Conservation (phyloP, 2,113 vertebrate genomes). For the Regulus satrapa region DNA sequence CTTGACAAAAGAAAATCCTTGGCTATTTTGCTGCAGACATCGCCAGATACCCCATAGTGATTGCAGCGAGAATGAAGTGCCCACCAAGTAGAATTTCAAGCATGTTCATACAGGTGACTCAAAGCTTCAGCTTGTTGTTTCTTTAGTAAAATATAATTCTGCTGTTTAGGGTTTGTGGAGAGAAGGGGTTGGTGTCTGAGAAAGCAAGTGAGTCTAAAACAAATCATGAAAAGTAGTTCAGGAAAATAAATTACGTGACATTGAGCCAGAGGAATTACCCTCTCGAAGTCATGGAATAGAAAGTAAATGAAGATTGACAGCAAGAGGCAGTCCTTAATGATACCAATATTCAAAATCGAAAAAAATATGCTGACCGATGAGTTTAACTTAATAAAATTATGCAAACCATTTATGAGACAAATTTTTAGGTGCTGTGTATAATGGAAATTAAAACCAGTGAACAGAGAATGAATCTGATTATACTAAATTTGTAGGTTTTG, state of each 20-base stretch:
- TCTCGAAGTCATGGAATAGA: background rate
- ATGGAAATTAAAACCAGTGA: background rate
- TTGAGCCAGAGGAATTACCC: background rate
- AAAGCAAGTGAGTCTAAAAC: background rate
- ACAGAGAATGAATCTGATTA: background rate
- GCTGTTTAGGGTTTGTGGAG: background rate
- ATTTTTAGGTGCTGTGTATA: background rate
- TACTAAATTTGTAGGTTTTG: background rate
- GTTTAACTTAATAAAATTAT: constrained; percentile 3
- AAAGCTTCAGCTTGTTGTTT: background rate
- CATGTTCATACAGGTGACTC: background rate
- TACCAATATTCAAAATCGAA: background rate
- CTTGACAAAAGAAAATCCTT: background rate
- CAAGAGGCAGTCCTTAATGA: background rate
- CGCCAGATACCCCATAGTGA: accelerated
- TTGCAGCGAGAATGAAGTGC: background rate
- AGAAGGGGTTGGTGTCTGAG: background rate
- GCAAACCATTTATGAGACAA: background rate
- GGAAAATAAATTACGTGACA: background rate
- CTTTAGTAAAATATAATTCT: background rate
- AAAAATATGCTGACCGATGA: background rate
- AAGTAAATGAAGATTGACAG: background rate
- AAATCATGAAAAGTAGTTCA: background rate
- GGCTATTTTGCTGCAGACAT: background rate
- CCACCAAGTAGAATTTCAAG: background rate